Percentiles rank a stretch among this genome's conserved stretches.
These are phyloP conservation scores for Hemiprocne comata DNA, from an alignment of 2,113 vertebrate species.

Conservation along the genomic window DNA sequence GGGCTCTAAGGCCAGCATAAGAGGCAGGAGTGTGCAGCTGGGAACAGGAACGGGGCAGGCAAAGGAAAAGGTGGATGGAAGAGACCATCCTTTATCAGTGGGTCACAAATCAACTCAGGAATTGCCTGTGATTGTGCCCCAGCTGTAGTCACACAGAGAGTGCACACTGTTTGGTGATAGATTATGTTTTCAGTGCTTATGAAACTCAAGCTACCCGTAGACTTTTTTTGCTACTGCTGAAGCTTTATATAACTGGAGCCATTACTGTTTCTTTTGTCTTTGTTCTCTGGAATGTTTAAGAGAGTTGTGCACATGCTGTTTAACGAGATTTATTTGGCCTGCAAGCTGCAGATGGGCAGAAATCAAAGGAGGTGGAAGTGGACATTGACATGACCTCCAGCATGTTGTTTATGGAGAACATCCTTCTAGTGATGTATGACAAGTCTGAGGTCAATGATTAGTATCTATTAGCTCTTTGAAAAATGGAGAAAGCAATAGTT, in stretches of 20 bases:
- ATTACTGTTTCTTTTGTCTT: slow-evolving; percentile 64
- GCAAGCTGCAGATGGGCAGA: slow-evolving; percentile 69
- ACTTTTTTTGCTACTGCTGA: slow-evolving; percentile 56
- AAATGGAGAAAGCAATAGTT: slow-evolving; percentile 66
- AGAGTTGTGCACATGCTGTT: slow-evolving; percentile 69
- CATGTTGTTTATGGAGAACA: slow-evolving; percentile 69
- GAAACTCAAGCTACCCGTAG: slow-evolving; percentile 35
- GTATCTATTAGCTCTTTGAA: slow-evolving; percentile 68
- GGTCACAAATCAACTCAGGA: slow-evolving; percentile 12
- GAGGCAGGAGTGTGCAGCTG: neutral
- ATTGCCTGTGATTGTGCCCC: neutral
- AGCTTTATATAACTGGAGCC: slow-evolving; percentile 51
- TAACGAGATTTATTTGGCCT: slow-evolving; percentile 71
- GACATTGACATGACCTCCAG: slow-evolving; percentile 70
- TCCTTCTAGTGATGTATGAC: slow-evolving; percentile 69
- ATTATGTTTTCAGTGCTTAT: slow-evolving; percentile 52
- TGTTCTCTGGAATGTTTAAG: slow-evolving; percentile 72
- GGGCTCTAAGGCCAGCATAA: neutral
- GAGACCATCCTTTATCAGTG: neutral
- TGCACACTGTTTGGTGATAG: neutral
- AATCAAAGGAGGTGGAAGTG: slow-evolving; percentile 73
- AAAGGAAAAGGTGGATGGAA: neutral
- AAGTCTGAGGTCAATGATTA: slow-evolving; percentile 69
- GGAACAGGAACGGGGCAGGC: neutral
- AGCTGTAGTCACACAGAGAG: neutral